phyloP scores from a whole-genome alignment of 2,888 invertebrate genomes.

The Oscheius sp. region DNA sequence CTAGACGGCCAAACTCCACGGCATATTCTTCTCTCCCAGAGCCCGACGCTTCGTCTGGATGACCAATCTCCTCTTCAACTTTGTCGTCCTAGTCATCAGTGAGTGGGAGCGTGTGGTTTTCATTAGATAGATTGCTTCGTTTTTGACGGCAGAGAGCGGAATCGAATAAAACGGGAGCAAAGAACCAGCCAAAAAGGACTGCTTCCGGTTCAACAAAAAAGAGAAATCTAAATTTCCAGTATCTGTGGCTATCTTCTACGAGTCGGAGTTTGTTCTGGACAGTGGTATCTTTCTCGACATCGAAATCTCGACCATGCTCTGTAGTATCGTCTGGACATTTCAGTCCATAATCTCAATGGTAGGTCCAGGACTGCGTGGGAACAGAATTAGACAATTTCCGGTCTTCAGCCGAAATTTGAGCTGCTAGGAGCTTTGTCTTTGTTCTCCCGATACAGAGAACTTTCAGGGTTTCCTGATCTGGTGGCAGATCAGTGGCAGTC shows the following conservation, averaged over 20 bases:
- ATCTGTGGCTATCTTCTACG: conserved; percentile 9
- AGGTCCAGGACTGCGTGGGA: background rate
- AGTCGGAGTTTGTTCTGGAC: conserved; percentile 9
- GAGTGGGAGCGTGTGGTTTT: background rate
- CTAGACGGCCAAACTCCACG: conserved; percentile 25
- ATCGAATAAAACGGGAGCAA: background rate
- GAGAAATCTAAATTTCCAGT: conserved; percentile 11
- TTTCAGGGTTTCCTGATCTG: conserved; percentile 35
- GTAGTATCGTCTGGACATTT: conserved; percentile 27
- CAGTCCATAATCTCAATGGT: conserved; percentile 37
- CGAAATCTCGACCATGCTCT: conserved; percentile 34
- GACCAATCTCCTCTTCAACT: conserved; percentile 19
- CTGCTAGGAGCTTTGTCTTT: background rate
- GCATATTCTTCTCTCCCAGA: conserved; percentile 24
- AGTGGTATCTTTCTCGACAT: conserved; percentile 22
- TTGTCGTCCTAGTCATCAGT: conserved; percentile 25
- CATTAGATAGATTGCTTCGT: conserved; percentile 9
- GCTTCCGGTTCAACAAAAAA: background rate
- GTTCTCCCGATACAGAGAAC: background rate
- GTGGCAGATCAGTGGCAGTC: conserved; percentile 34
- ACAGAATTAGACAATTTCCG: conserved; percentile 15
- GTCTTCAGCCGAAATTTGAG: background rate
- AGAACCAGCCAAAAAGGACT: background rate
- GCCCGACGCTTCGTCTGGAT: conserved; percentile 10
- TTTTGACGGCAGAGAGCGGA: background rate